Evolutionary conservation across 2,888 invertebrate species (phyloP), one percentile per base, ranked within the genome.

Genomic region (Eupeodes latifasciatus): DNA sequence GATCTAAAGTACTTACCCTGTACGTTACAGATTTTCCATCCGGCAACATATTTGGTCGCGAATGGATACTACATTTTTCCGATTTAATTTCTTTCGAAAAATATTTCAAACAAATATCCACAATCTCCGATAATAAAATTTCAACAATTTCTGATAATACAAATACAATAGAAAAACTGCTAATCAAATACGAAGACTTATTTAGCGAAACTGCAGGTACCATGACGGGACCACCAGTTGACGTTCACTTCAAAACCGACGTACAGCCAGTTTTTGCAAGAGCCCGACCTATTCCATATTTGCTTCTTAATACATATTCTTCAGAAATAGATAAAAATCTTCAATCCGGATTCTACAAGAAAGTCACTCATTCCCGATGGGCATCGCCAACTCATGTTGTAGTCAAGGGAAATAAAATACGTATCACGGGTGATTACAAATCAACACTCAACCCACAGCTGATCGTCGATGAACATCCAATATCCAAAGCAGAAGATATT

Each of bases 371-470:
- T 57, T 57, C 57, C 4, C 27, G 11, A 57, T 27, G 27, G 57
- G 27, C 19, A 11, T 19, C 27, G 5, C 57, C 27, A 11, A 57
- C 27, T 19, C 27, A 57, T 27, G 11, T 57, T 27, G 27, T 27
- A 27, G 27, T 27, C 27, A 27, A 27, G 27, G 27, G 27, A 10
- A 10, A 47, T 0, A 81, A 86, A 66, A 76, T 86, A 19, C 66
- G 82, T 19, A 82, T 86, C 5, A 82, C 82, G 16, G 44, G 86
- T 10, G 62, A 87, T 51, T 89, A 85, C 34, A 89, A 82, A 27
- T 89, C 89, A 12, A 85, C 85, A 0, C 27, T 86, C 7, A 90
- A 85, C 12, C 75, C 82, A 55, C 55, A 55, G 16, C 55, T 89
- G 47, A 62, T 81, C 4, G 75, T 83, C 44, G 89, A 86, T 51